Evolutionary conservation across 2,113 vertebrate genomes (phyloP), one percentile per base, ranked within the genome.

Genomic region (Trogon surrucura): DNA sequence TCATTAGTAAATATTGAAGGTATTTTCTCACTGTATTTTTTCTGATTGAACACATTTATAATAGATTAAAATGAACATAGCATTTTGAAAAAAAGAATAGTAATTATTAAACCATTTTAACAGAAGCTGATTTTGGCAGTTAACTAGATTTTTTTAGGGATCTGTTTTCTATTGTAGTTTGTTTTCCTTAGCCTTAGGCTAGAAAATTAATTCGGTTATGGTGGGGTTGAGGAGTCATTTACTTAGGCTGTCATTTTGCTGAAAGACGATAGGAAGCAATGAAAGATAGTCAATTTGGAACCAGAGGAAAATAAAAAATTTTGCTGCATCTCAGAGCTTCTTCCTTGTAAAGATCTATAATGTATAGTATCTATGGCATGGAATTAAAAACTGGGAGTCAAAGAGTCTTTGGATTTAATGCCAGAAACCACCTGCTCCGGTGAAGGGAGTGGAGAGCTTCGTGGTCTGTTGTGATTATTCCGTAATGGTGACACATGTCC

Each of bases 401-500:
- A 17, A 54, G 25, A 64, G 38, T 9, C 6, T 21, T 11, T 54
- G 72, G 36, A 25, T 61, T 45, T 58, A 36, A 29, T 38, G 56
- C 44, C 7, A 51, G 58, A 67, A 80, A 36, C 8, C 18, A 26
- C 25, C 5, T 1, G 7, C 26, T 47, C 32, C 61, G n/a, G 10
- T n/a, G 80, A 45, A 32, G 62, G 27, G 36, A n/a, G 3, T 10
- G 32, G 27, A 41, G 75, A 38, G 15, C 48, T 22, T 38, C 5
- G 0, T 8, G 60, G 6, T 26, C 19, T 30, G 16, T 13, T n/a
- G 45, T 22, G 16, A 4, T 51, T 54, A 6, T 19, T 88, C 13
- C 7, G 0, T 70, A 15, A 4, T 4, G 10, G 0, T 45, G 73
- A 5, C 27, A 2, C 0, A 3, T 21, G 67, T 10, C 12, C 21